Evolutionary conservation across 2,888 invertebrate species (phyloP), one percentile per base, ranked within the genome.

Genomic region (Ametastegia equiseti): DNA sequence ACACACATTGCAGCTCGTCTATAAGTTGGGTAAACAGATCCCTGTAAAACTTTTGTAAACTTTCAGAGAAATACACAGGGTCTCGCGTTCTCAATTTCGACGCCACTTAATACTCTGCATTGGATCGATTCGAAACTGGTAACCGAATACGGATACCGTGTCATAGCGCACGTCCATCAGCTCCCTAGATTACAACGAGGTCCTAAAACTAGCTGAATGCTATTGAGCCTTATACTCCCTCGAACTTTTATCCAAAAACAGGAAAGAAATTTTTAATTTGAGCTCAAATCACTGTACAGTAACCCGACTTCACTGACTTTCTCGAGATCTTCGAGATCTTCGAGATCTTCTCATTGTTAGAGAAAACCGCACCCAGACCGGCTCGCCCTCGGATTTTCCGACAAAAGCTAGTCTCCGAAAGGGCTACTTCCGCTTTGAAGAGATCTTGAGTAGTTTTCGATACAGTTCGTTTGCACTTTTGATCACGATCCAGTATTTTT

Each of bases 311-410:
- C 7, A 67, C 65, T 67, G 19, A 15, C 4, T 67, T 19, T 30
- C 30, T 30, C 13, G 30, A 67, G 9, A 39, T 19, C 23, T 33
- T n/a, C n/a, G n/a, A n/a, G n/a, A n/a, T n/a, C n/a, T n/a, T n/a
- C n/a, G n/a, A n/a, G n/a, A 39, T 36, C n/a, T 47, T 67, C 45
- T 45, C n/a, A 47, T 47, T 71, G 45, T 71, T 71, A 45, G 15
- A 47, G 47, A 45, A 47, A 75, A 75, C 75, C 75, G 54, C 75
- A 54, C 75, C 75, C 54, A 75, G 75, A 75, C 75, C 50, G 75
- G 75, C 54, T 57, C 75, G 75, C 75, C 75, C 54, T 54, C 75
- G 54, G 50, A 75, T 39, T 36, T 39, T 7, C 15, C 15, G 39
- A 67, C 36, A 23, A n/a, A n/a, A 5, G n/a, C 23, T 67, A 36